Base-by-base conservation (phyloP, 1,140 invertebrate species). In the Brachionus paranguensis region DNA sequence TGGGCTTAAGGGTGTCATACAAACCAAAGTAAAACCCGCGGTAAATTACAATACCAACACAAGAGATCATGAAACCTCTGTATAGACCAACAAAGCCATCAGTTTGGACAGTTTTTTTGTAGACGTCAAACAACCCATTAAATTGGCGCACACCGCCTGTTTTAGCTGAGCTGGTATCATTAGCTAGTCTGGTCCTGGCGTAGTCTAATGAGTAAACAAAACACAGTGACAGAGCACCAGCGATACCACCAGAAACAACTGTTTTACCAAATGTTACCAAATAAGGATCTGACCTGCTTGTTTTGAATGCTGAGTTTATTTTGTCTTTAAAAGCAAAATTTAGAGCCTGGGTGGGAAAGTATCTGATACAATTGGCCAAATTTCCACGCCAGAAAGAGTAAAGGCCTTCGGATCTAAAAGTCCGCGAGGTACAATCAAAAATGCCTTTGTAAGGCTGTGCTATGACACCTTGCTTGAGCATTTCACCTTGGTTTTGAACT, bases 121-220 rank as follows among this genome's bases (percentile, higher is more conserved):
- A 90, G 89, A 95, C 96, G 91, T 97, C 93, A 78, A 92, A 92
- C 85, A 96, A 91, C 86, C 95, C 95, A 87, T 89, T 92, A 91
- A 95, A 97, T 89, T 96, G 94, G 87, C 95, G 92, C 86, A 93
- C 91, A 60, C 91, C 93, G n/a, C 91, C 91, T 53, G 91, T 92
- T 85, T 84, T 78, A 20, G 33, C 85, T 72, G 86, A 86, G 85
- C 88, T 91, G 86, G 89, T 88, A 87, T 91, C 91, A 86, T 91
- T 90, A 43, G 91, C 91, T 45, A 91, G 85, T 84, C 96, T 93
- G 85, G 96, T 98, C 92, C 96, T 92, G 85, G 94, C 95, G 91
- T 96, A 96, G 90, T 97, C 96, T 65, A 97, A 91, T 65, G 96
- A 95, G 90, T 97, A 97, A 85, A 98, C 95, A 90, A 97, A 96